phyloP scores from a whole-genome alignment of 2,888 invertebrate species.

The Harmothoe impar region DNA sequence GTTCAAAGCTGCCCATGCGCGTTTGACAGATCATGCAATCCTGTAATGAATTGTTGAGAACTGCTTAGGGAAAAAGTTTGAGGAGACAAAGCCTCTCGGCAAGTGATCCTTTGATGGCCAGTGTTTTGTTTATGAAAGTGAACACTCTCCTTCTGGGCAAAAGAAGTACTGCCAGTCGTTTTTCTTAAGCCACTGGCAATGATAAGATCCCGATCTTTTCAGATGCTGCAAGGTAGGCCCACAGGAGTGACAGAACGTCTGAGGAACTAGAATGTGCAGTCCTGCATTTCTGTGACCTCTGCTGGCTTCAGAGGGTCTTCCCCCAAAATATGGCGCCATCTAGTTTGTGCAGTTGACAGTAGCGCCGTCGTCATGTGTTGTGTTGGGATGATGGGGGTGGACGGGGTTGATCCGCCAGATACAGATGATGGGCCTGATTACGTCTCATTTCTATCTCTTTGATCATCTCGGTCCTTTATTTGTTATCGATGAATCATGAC shows the following conservation, averaged over 20 bases:
- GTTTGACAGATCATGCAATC: background rate
- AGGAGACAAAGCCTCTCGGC: background rate
- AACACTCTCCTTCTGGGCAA: background rate
- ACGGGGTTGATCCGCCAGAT: too few species aligned
- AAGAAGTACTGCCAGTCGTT: background rate
- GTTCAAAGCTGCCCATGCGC: background rate
- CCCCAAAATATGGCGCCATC: too few species aligned
- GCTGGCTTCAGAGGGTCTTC: too few species aligned
- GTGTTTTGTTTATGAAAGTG: slow-evolving; percentile 30
- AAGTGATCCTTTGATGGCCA: slow-evolving; percentile 20
- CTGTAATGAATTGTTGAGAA: slow-evolving; percentile 17
- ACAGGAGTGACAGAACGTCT: too few species aligned
- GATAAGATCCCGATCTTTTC: too few species aligned
- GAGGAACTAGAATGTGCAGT: too few species aligned
- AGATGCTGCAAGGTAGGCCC: too few species aligned
- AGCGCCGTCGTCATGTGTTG: too few species aligned
- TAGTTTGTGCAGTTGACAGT: too few species aligned
- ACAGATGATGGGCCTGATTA: background rate
- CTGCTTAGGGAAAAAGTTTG: background rate
- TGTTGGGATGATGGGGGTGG: too few species aligned
- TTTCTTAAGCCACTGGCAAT: background rate
- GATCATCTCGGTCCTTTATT: slow-evolving; percentile 30
- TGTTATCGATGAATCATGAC: slow-evolving; percentile 19
- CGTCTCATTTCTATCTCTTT: slow-evolving; percentile 37
- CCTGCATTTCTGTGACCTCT: too few species aligned